Base-by-base conservation (phyloP, 2,113 vertebrate species). In the Mionectes macconnelli region DNA sequence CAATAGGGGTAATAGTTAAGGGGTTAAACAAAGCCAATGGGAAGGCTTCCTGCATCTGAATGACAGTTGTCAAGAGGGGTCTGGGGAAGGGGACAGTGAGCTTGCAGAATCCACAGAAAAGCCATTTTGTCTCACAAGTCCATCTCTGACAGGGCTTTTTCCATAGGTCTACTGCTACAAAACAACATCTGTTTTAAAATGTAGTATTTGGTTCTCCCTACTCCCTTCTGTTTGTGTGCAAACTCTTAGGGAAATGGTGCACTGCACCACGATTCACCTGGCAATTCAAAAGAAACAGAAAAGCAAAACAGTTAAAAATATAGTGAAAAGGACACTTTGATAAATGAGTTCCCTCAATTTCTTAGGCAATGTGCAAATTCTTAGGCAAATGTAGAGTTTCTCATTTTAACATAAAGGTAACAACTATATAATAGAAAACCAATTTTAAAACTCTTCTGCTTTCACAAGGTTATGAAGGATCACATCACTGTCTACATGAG, bases 311-410 rank as follows among this genome's bases (percentile, higher is more conserved):
- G 42, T 93, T 82, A 90, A 95, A 94, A 70, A 89, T 45, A 80
- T 42, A 96, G 68, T 94, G 84, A 95, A 95, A 96, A 68, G 49
- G 96, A 90, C 56, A 62, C 25, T 93, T 89, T 70, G 64, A 94
- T 80, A 95, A 95, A 76, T 70, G n/a, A 93, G 57, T 97, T 97
- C 95, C 82, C 79, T 95, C 88, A 70, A 50, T 96, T 96, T 97
- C 97, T 97, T 87, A 87, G 66, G 83, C 82, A 44, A 44, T 6
- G 8, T 44, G 44, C 44, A 45, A 45, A 45, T 45, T 45, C 44
- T 45, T 45, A 45, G 44, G 19, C 19, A 45, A 45, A 45, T 89
- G 68, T 27, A 74, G 20, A 5, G 52, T 96, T 97, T 94, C 64
- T 68, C 75, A 95, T 96, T 97, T 97, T 96, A 96, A 94, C 57